Conservation (phyloP, 64 coral and sea anemone species). For the Acropora tenuis region DNA sequence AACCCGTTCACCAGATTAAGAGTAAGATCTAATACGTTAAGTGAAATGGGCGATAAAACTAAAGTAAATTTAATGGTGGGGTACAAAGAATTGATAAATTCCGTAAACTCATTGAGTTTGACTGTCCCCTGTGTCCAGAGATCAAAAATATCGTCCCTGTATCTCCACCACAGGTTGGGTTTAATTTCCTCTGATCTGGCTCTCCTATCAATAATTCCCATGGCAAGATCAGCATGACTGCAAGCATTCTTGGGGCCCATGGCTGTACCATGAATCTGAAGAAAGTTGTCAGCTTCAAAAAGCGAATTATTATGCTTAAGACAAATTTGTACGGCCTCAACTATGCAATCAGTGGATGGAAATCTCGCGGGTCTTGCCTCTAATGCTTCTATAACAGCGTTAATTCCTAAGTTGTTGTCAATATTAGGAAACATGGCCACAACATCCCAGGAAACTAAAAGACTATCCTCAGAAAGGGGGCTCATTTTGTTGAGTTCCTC, state of each 20-base stretch:
- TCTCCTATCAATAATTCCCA: not conserved
- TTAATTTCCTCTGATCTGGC: too few relatives aligned
- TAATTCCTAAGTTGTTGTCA: too few relatives aligned
- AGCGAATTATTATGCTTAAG: constrained; percentile 28
- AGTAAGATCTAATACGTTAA: constrained; percentile 36
- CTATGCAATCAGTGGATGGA: constrained; percentile 4
- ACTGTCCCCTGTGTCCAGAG: too few relatives aligned
- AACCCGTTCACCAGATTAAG: not conserved
- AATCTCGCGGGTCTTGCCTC: not conserved
- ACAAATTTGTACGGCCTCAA: constrained; percentile 37
- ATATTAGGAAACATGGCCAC: not conserved
- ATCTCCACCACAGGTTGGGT: too few relatives aligned
- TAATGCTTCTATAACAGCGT: too few relatives aligned
- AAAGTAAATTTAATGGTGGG: constrained; percentile 26
- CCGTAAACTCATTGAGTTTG: constrained; percentile 11
- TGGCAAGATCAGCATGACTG: constrained; percentile 22
- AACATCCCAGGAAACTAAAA: not conserved
- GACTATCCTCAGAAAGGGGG: too few relatives aligned
- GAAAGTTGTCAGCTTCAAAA: constrained; percentile 2
- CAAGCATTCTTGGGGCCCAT: constrained; percentile 48
- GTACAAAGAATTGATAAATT: constrained; percentile 16
- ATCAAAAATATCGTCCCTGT: too few relatives aligned
- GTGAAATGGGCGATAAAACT: not conserved
- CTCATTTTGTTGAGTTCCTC: too few relatives aligned
- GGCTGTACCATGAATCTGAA: constrained; percentile 27